Conservation (phyloP, 1,140 invertebrate species). For the Pantala flavescens region DNA sequence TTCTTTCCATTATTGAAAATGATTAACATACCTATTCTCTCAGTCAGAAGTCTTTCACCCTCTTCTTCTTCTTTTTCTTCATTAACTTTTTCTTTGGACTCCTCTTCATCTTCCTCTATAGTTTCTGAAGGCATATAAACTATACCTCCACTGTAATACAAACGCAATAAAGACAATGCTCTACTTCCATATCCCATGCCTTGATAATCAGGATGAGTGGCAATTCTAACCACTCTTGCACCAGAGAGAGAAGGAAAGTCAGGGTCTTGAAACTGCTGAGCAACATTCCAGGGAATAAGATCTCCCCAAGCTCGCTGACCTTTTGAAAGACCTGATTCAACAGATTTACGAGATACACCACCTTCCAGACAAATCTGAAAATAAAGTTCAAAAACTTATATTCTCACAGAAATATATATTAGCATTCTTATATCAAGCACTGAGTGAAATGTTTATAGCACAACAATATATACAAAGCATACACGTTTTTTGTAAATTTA, state of each 20-base stretch:
- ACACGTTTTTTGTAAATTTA: too few species aligned
- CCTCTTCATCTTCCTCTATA: neutral
- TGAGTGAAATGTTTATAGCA: too few species aligned
- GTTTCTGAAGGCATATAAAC: neutral
- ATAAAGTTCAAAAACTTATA: slow-evolving; percentile 16
- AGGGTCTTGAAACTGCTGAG: slow-evolving; percentile 89
- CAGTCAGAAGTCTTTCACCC: neutral
- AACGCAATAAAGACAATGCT: slow-evolving; percentile 69
- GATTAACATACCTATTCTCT: neutral
- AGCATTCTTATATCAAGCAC: too few species aligned
- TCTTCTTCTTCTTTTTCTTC: neutral
- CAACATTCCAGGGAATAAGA: slow-evolving; percentile 95
- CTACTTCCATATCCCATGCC: slow-evolving; percentile 89
- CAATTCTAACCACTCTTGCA: slow-evolving; percentile 87
- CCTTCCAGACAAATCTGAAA: slow-evolving; percentile 85
- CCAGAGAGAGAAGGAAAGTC: slow-evolving; percentile 88
- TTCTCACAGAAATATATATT: too few species aligned
- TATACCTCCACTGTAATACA: slow-evolving; percentile 58
- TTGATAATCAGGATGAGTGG: slow-evolving; percentile 97
- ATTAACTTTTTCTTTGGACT: neutral
- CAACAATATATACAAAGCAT: too few species aligned
- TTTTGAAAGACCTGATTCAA: slow-evolving; percentile 64
- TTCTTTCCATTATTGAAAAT: too few species aligned
- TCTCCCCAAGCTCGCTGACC: slow-evolving; percentile 90
- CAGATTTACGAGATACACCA: slow-evolving; percentile 70